These are phyloP conservation scores for Periophthalmus magnuspinnatus DNA, from an alignment of 2,797 vertebrate genomes.

Conservation along the genomic window DNA sequence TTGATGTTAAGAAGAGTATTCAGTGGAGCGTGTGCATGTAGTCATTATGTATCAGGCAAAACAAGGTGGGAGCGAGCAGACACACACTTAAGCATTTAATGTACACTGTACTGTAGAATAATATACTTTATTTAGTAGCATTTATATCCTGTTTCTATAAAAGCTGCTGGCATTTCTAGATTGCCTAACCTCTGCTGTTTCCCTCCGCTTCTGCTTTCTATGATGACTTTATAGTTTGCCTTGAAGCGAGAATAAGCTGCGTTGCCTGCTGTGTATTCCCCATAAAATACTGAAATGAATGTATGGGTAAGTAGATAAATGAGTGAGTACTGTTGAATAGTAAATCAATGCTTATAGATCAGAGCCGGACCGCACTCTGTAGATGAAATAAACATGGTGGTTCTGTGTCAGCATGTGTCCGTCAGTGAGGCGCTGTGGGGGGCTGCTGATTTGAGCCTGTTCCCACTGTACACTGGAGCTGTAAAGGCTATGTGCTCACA, in stretches of 20 bases:
- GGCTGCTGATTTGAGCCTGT: constrained; percentile 29
- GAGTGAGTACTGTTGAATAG: constrained; percentile 68
- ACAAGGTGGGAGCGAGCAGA: neutral
- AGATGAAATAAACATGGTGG: constrained; percentile 52
- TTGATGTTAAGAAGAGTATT: no score
- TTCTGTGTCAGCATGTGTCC: constrained; percentile 22
- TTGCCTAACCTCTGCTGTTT: constrained; percentile 1
- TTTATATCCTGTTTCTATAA: neutral
- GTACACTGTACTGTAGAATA: constrained; percentile 15
- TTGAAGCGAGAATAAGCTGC: constrained; percentile 23
- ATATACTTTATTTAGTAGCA: neutral
- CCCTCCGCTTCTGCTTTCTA: neutral
- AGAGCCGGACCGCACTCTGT: constrained; percentile 57
- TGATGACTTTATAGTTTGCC: constrained; percentile 7
- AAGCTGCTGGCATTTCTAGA: neutral
- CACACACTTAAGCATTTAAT: constrained; percentile 3
- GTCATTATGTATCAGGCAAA: neutral
- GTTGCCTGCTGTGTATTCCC: constrained; percentile 50
- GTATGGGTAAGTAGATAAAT: constrained; percentile 76
- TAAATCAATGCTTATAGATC: constrained; percentile 76
- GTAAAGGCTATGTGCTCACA: constrained; percentile 30
- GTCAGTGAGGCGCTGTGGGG: constrained; percentile 16
- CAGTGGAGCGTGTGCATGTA: no score
- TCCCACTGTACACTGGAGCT: constrained; percentile 16
- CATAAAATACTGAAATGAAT: constrained; percentile 61